Percentiles rank a stretch among this genome's conserved stretches.
Conservation (phyloP, 2,797 vertebrate genomes). For the Platalea minor region DNA sequence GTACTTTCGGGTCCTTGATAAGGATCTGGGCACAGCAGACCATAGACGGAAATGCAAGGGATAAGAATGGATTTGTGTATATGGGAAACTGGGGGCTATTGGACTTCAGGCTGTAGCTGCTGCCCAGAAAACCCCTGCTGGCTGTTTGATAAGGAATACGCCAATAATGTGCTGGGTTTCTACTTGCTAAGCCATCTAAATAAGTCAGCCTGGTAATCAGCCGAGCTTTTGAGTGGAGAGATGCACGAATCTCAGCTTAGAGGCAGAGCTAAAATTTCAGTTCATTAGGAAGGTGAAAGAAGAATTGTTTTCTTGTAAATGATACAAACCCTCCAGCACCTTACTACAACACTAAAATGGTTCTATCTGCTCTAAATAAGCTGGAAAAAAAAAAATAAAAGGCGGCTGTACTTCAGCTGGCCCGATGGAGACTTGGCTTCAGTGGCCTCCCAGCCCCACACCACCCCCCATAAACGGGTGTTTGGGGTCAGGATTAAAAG, state of each 20-base stretch:
- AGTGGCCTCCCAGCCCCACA: neutral
- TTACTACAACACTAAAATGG: neutral
- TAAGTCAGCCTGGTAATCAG: neutral
- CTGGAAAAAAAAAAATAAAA: neutral
- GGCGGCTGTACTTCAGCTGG: neutral
- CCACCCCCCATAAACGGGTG: neutral
- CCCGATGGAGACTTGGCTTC: neutral
- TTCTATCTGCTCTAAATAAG: neutral
- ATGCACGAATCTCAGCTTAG: neutral
- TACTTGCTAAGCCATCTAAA: neutral
- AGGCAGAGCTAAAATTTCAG: neutral
- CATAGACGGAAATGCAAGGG: neutral
- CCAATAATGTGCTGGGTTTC: neutral
- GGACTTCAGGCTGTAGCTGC: neutral
- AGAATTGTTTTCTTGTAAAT: neutral
- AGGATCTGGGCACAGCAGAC: neutral
- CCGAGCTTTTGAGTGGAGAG: neutral
- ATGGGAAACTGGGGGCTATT: neutral
- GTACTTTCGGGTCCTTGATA: neutral
- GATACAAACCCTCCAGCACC: neutral
- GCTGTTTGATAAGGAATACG: neutral
- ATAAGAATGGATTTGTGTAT: neutral
- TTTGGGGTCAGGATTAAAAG: neutral
- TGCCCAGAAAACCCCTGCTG: neutral
- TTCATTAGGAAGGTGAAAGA: neutral